Evolutionary conservation across 2,888 invertebrate species (phyloP), one percentile per base, ranked within the genome.

Genomic region (Drosophila kambysellisi): DNA sequence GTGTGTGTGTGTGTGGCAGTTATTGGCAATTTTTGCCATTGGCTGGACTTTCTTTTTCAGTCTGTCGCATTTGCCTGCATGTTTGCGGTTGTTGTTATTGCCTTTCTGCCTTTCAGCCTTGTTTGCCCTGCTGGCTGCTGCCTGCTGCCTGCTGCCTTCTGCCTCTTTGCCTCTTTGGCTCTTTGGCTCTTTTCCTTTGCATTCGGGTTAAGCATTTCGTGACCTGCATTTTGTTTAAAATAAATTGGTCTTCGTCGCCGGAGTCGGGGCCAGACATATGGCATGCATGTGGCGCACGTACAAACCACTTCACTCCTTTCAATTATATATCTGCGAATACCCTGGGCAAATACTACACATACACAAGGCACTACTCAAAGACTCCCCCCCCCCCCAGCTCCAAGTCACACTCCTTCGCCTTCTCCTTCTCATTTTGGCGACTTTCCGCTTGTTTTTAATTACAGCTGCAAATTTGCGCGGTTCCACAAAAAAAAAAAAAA

Each of bases 251-350:
- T 78, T 59, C 39, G 66, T 62, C 62, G 58, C 25, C 71, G 62
- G 56, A 39, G 39, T n/a, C 56, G 30, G 59, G 43, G 43, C 68
- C 78, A 74, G 70, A 84, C 85, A 85, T 85, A 85, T 89, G 85
- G 89, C 88, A 87, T 82, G 84, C 85, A 85, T 85, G 89, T 85
- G 89, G 85, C 89, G 74, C 84, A 89, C 89, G 89, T 89, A 89
- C 82, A 89, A 84, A 69, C 86, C 84, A 84, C 89, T 87, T 87
- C 77, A 83, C 87, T 85, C 84, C 84, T 85, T 85, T 85, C 89
- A 85, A 89, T 89, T 85, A 87, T 89, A 84, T 71, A 84, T 71
- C 25, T 37, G 87, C 89, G 69, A 66, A 76, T 69, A 61, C 52
- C 25, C 25, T 41, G 7, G 15, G 15, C 41, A 51, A 32, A 46